Base-by-base conservation (phyloP, 2,113 vertebrate species). In the Ceyx cyanopectus region DNA sequence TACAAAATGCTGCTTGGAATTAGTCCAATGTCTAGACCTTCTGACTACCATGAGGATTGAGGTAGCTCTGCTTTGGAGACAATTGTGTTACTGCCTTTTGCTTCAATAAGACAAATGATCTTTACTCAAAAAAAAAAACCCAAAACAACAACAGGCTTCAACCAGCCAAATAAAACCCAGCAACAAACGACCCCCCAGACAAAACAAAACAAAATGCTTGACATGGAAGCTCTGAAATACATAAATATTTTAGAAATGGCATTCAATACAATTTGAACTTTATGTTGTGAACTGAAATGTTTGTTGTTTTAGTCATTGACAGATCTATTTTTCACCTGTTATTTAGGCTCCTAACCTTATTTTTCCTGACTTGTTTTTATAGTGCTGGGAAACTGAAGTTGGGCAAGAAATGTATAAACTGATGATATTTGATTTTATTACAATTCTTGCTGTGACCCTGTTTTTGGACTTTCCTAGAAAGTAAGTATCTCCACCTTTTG, bases 401-500 rank as follows among this genome's bases (percentile, higher is more conserved):
- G 99, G 99, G 22, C 98, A 98, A 96, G 99, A 99, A 96, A 99
- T 99, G 99, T 99, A 99, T 96, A 99, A 99, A 87, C 98, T 99
- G 72, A 98, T 98, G 97, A 98, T 99, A 89, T 99, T 99, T 86
- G 99, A 99, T 97, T 98, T 99, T 94, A 97, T 99, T 94, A 98
- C 99, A 79, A 99, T 99, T 84, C 81, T 98, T 15, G 97, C 98
- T 2, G 94, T 98, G 94, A 98, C 97, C 2, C 70, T 99, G 16
- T 99, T 99, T 81, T 76, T 99, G 80, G 98, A 99, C 85, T 99
- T 99, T 92, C 99, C 99, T 51, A 97, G 99, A 92, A 99, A 98
- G 99, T 99, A 97, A 97, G 98, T 98, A 24, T 34, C 27, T 77
- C 29, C 45, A 34, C 29, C 51, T 78, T 75, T 21, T 61, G 24